Percentiles rank a stretch among this genome's conserved stretches.
Evolutionary conservation across 2,888 invertebrate species (phyloP).

Genomic region (Plusia festucae): DNA sequence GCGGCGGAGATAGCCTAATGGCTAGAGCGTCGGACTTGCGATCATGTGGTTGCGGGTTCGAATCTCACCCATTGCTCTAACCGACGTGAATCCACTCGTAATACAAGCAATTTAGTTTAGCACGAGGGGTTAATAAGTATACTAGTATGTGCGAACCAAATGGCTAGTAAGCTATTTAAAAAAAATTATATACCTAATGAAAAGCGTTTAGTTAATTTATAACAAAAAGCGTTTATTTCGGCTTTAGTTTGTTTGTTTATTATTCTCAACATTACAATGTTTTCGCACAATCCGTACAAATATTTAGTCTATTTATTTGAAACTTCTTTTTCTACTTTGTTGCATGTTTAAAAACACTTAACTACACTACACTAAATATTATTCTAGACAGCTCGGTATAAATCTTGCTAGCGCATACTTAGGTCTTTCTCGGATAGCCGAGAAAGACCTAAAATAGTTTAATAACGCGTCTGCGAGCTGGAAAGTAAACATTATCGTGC

Average conservation of each 20-base stretch:
- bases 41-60: too few relatives aligned
- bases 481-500: slow-evolving; percentile 43
- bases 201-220: background rate
- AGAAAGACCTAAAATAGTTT: too few relatives aligned
- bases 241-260: background rate
- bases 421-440: slow-evolving; percentile 21
- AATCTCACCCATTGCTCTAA: too few relatives aligned
- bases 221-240: too few relatives aligned
- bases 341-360: background rate
- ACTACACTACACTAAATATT: slow-evolving; percentile 5
- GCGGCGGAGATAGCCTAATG: too few relatives aligned
- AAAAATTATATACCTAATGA: too few relatives aligned
- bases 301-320: background rate
- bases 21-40: too few relatives aligned
- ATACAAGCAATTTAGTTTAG: too few relatives aligned
- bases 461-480: slow-evolving; percentile 34
- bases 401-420: slow-evolving; percentile 17
- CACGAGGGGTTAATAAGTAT: too few relatives aligned
- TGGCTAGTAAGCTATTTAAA: too few relatives aligned
- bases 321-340: background rate
- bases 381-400: slow-evolving; percentile 7
- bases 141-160: too few relatives aligned
- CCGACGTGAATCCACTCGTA: too few relatives aligned
- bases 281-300: background rate
- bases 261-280: background rate